phyloP scores from a whole-genome alignment of 1,140 invertebrate species.

The Mamestra configurata region DNA sequence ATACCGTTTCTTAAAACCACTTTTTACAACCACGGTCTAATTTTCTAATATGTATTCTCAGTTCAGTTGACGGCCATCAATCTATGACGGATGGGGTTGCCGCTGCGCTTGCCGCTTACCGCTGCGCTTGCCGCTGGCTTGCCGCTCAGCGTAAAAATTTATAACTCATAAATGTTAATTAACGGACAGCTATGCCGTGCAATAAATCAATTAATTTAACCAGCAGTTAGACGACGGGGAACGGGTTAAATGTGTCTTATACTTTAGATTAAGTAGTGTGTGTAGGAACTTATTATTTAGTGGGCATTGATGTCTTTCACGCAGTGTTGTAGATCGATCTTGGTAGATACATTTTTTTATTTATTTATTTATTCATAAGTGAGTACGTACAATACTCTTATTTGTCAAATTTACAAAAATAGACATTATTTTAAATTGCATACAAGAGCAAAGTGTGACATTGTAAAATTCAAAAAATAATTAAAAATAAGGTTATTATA shows the following conservation, averaged over 20 bases:
- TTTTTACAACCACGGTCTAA: conserved; percentile 7
- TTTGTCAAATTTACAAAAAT: no score
- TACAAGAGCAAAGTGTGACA: no score
- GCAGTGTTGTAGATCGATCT: not conserved
- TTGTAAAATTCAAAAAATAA: no score
- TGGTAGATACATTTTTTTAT: not conserved
- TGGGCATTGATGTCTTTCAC: not conserved
- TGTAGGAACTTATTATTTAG: conserved; percentile 1
- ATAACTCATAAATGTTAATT: conserved; percentile 54
- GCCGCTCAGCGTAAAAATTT: conserved; percentile 38
- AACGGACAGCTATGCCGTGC: conserved; percentile 36
- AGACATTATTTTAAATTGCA: no score
- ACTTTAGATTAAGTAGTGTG: conserved; percentile 20
- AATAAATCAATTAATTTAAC: conserved; percentile 53
- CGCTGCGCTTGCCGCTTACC: not conserved
- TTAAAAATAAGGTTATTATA: no score
- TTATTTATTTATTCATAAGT: no score
- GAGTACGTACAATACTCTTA: no score
- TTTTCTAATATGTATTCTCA: conserved; percentile 25
- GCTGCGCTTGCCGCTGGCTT: not conserved
- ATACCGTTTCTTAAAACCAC: not conserved
- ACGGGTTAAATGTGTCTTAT: conserved; percentile 15
- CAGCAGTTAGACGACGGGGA: conserved; percentile 18
- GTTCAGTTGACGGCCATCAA: conserved; percentile 22
- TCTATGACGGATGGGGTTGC: conserved; percentile 27